Evolutionary conservation across 2,113 vertebrate species (phyloP), one percentile per base, ranked within the genome.

Genomic region (Trichomycterus rosablanca): DNA sequence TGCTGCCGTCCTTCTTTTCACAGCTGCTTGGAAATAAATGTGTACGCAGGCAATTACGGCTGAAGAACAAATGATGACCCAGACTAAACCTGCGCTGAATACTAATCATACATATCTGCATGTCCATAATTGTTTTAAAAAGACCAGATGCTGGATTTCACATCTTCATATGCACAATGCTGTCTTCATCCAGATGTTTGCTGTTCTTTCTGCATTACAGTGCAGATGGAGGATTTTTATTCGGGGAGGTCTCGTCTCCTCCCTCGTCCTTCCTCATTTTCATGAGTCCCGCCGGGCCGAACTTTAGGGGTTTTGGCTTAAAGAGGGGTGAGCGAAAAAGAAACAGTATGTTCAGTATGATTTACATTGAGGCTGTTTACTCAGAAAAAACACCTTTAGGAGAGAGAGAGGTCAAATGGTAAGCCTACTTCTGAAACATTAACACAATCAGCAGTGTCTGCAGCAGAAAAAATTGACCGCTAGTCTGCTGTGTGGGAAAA

Each of bases 121-220:
- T 26, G 4, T 28, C 22, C 7, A 9, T 19, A 35, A 34, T 34
- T 12, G 19, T 16, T 49, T 20, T 40, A 22, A 26, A 10, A 5
- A 3, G 18, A 62, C 35, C 59, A 57, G 43, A 57, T 51, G 52
- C 26, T 63, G 34, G 20, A 9, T 14, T 52, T 28, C n/a, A 19
- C 59, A 52, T 52, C 12, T 5, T 18, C 18, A 14, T 43, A 15
- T 15, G 42, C 46, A 48, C 26, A 65, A 49, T 44, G 24, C 43
- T 39, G 43, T 45, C 18, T 52, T 65, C 56, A 16, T 39, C 52
- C 52, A 65, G 43, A 46, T 57, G 43, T 63, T 57, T 56, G 11
- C 15, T 28, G n/a, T 37, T 46, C 54, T 8, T 34, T n/a, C n/a
- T n/a, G n/a, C n/a, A n/a, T 57, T 34, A 12, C 15, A 7, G n/a